Evolutionary conservation across 2,113 vertebrate genomes (phyloP).

Genomic region (Trogon surrucura): DNA sequence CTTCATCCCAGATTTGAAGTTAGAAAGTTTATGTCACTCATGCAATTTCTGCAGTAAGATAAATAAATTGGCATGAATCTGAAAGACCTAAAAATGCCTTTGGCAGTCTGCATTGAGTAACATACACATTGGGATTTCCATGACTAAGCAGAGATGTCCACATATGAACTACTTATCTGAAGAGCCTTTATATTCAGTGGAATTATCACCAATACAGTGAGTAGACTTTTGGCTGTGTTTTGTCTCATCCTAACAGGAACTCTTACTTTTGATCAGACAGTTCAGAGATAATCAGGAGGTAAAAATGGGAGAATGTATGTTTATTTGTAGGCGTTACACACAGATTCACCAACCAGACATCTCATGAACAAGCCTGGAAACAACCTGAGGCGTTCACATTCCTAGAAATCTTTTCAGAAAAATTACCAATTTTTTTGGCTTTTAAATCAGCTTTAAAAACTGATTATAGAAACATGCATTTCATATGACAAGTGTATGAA

Average conservation of each 20-base stretch:
- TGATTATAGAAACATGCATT: background rate
- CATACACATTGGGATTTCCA: background rate
- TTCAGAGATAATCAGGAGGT: background rate
- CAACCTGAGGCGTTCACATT: background rate
- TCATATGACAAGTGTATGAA: background rate
- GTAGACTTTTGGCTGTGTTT: background rate
- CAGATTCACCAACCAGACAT: background rate
- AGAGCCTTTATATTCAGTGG: background rate
- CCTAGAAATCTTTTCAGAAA: background rate
- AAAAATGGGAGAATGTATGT: background rate
- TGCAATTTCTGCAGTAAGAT: background rate
- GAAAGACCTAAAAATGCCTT: background rate
- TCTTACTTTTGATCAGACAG: background rate
- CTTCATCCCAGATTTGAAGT: background rate
- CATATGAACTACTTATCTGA: background rate
- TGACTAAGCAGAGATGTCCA: background rate
- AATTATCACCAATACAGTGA: background rate
- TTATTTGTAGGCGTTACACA: background rate
- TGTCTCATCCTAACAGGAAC: background rate
- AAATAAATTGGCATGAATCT: background rate
- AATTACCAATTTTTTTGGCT: background rate
- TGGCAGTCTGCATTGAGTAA: background rate
- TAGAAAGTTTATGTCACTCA: background rate
- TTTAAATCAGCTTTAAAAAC: background rate
- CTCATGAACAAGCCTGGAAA: background rate